Percentiles rank a stretch among this genome's conserved stretches.
Evolutionary conservation across 2,797 vertebrate species (phyloP).

Genomic region (Sebastes miniatus): DNA sequence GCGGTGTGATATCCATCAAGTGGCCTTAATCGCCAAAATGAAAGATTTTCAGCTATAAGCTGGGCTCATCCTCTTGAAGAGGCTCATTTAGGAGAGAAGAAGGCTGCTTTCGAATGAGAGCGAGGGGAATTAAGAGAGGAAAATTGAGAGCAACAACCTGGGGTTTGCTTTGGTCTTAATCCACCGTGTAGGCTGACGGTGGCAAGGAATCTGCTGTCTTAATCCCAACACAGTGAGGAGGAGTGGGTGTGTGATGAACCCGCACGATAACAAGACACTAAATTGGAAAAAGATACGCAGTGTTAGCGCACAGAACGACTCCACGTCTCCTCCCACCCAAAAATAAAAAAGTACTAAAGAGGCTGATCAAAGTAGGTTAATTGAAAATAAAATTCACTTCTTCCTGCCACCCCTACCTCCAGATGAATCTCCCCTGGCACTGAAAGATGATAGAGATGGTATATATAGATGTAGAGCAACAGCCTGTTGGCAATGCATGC

Average conservation of each 20-base stretch:
- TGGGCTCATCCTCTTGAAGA: slow-evolving; percentile 46
- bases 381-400: slow-evolving; percentile 63
- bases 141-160: slow-evolving; percentile 43
- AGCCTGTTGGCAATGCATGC: slow-evolving; percentile 56
- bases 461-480: slow-evolving; percentile 63
- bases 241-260: slow-evolving; percentile 63
- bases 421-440: slow-evolving; percentile 46
- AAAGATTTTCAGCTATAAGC: slow-evolving; percentile 28
- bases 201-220: slow-evolving; percentile 41
- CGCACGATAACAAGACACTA: slow-evolving; percentile 52
- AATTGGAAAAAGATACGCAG: slow-evolving; percentile 56
- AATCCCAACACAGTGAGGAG: slow-evolving; percentile 50
- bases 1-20: slow-evolving; percentile 34
- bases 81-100: slow-evolving; percentile 44
- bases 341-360: slow-evolving; percentile 36
- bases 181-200: slow-evolving; percentile 48
- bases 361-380: slow-evolving; percentile 70
- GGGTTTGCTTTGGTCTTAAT: slow-evolving; percentile 55
- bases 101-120: slow-evolving; percentile 25
- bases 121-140: slow-evolving; percentile 24
- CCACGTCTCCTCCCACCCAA: slow-evolving; percentile 27
- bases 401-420: slow-evolving; percentile 29
- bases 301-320: slow-evolving; percentile 24
- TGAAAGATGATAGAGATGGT: slow-evolving; percentile 60
- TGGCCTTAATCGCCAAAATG: slow-evolving; percentile 35